Evolutionary conservation across 2,797 vertebrate species (phyloP).

Genomic region (Phaenicophaeus curvirostris): DNA sequence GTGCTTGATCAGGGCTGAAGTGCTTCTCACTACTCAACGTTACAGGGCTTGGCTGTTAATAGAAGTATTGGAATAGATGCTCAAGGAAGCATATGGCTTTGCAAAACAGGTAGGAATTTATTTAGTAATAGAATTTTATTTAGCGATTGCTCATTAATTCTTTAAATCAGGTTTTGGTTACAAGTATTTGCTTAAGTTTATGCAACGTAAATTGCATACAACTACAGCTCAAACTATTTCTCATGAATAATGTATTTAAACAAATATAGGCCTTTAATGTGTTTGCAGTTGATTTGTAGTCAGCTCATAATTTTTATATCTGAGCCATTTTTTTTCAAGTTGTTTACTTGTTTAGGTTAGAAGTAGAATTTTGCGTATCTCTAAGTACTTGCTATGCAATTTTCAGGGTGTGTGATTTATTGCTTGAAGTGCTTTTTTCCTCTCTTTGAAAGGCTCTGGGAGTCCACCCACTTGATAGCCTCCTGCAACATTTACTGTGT

Average conservation of each 20-base stretch:
- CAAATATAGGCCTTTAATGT: constrained; percentile 45
- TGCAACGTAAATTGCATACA: constrained; percentile 20
- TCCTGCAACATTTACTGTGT: not conserved
- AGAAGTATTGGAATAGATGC: not conserved
- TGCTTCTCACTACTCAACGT: not conserved
- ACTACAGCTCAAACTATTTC: constrained; percentile 38
- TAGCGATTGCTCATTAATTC: constrained; percentile 53
- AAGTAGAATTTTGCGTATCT: not conserved
- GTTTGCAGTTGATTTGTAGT: constrained; percentile 50
- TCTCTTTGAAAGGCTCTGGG: not conserved
- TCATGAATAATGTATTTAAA: constrained; percentile 61
- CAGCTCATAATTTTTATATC: not conserved
- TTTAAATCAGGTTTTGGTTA: constrained; percentile 44
- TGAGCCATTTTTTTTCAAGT: constrained; percentile 16
- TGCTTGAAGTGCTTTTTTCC: not conserved
- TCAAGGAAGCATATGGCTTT: not conserved
- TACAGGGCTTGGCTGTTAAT: not conserved
- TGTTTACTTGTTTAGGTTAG: constrained; percentile 1
- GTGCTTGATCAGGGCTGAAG: not conserved
- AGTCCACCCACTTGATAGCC: not conserved
- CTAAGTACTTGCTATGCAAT: not conserved
- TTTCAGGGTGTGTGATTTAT: not conserved
- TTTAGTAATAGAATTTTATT: constrained; percentile 42
- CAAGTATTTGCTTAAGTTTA: constrained; percentile 55
- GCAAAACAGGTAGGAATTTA: not conserved